These are phyloP conservation scores for Zaprionus camerounensis DNA, from an alignment of 1,140 invertebrate species.

Conservation along the genomic window DNA sequence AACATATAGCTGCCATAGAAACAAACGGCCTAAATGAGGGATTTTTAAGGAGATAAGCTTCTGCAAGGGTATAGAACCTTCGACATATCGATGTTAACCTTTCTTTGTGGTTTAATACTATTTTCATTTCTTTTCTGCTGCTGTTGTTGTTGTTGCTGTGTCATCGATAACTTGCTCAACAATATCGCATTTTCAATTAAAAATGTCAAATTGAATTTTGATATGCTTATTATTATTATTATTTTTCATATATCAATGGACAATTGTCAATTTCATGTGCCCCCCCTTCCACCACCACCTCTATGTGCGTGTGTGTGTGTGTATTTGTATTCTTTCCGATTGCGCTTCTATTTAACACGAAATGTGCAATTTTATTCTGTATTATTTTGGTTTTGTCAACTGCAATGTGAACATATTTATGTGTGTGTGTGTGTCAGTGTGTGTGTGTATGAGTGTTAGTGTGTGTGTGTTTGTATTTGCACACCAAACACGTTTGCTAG, in stretches of 20 bases:
- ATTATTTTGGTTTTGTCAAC: neutral
- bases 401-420: neutral
- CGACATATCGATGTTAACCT: neutral
- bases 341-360: conserved; percentile 1
- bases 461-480: neutral
- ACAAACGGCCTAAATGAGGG: too few species aligned
- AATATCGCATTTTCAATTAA: conserved; percentile 7
- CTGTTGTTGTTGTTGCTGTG: neutral
- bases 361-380: conserved; percentile 7
- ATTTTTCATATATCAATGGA: neutral
- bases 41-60: too few species aligned
- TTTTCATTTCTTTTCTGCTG: neutral
- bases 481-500: conserved; percentile 1
- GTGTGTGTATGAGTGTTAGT: neutral
- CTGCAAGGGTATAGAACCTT: too few species aligned
- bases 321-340: neutral
- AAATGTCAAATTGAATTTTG: conserved; percentile 1
- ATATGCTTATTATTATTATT: conserved; percentile 4
- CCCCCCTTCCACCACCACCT: too few species aligned
- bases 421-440: neutral
- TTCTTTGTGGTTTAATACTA: neutral
- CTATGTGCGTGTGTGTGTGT: neutral
- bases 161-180: neutral
- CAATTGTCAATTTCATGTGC: neutral
- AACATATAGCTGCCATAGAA: too few species aligned